Percentiles rank a stretch among this genome's conserved stretches.
phyloP scores from a whole-genome alignment of 2,113 vertebrate genomes.

The Eleginops maclovinus region DNA sequence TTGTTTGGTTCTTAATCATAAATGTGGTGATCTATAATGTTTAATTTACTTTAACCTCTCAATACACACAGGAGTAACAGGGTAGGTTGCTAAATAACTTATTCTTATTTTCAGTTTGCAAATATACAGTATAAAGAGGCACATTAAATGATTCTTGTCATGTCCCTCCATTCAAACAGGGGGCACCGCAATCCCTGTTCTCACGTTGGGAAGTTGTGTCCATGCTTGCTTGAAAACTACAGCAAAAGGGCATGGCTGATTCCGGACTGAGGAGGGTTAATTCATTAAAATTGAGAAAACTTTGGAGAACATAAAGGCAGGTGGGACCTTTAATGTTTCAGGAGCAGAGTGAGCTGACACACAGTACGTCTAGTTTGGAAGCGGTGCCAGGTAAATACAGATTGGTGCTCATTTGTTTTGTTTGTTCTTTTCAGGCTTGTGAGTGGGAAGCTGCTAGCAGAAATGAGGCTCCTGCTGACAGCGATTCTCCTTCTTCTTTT shows the following conservation, averaged over 20 bases:
- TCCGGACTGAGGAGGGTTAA: slow-evolving; percentile 42
- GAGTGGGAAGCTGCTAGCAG: background rate
- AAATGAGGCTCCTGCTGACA: slow-evolving; percentile 67
- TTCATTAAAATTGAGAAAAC: slow-evolving; percentile 18
- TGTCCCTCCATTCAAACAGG: slow-evolving; percentile 67
- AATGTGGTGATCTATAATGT: background rate
- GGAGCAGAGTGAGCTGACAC: background rate
- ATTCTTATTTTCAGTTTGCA: no score
- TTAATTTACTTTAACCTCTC: background rate
- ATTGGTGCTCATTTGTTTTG: slow-evolving; percentile 11
- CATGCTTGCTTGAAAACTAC: slow-evolving; percentile 11
- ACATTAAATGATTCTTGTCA: background rate
- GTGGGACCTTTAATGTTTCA: background rate
- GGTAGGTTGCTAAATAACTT: background rate
- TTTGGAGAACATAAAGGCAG: slow-evolving; percentile 1
- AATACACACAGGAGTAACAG: background rate
- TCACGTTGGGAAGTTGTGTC: background rate
- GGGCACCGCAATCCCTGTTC: slow-evolving; percentile 47
- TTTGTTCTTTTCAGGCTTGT: slow-evolving; percentile 22
- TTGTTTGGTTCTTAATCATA: background rate
- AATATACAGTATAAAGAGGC: no score
- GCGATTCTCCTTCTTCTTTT: slow-evolving; percentile 58
- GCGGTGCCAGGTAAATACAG: slow-evolving; percentile 24
- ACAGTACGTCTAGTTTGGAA: background rate
- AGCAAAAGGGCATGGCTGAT: slow-evolving; percentile 4